Evolutionary conservation across 2,888 invertebrate species (phyloP), one percentile per base, ranked within the genome.

Genomic region (Timema cristinae): DNA sequence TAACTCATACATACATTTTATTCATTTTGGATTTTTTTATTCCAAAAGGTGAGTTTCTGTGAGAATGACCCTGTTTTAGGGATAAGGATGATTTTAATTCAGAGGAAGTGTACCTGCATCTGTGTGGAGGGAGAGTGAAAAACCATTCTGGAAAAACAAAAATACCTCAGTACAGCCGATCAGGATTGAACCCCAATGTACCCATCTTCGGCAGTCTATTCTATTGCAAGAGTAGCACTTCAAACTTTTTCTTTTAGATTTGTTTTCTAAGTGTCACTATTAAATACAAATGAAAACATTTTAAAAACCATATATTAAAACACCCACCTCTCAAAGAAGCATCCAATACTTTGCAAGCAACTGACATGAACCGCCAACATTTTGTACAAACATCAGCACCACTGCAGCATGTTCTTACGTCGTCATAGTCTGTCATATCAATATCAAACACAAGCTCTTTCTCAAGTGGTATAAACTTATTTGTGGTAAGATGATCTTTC

Each of bases 381-480:
- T 94, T 96, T 2, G 82, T 82, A 82, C 99, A 99, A 11, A 99
- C 93, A 79, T 90, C 92, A 1, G 96, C 92, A 70, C 94, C 97
- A 71, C 88, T 87, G 79, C 95, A 98, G 80, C 98, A 99, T 50
- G 89, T 92, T 80, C 98, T 85, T 0, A 98, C 91, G 80, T 97
- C 95, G 85, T 99, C 98, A 82, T 99, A 99, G 83, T 99, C 99
- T 52, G 98, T 98, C 87, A 99, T 92, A 86, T 99, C 99, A 78
- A 99, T 98, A 88, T 99, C 99, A 84, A 99, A 96, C 0, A 99
- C 96, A 13, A 99, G 85, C 85, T 99, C 99, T 80, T 95, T 92
- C 78, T 93, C 89, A 16, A 89, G 81, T 78, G 92, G 82, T 82
- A 85, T 81, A 77, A 89, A 86, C 48, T 81, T 81, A 47, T 81